Conservation (phyloP, 2,888 invertebrate genomes). For the Priocnemis perturbator region DNA sequence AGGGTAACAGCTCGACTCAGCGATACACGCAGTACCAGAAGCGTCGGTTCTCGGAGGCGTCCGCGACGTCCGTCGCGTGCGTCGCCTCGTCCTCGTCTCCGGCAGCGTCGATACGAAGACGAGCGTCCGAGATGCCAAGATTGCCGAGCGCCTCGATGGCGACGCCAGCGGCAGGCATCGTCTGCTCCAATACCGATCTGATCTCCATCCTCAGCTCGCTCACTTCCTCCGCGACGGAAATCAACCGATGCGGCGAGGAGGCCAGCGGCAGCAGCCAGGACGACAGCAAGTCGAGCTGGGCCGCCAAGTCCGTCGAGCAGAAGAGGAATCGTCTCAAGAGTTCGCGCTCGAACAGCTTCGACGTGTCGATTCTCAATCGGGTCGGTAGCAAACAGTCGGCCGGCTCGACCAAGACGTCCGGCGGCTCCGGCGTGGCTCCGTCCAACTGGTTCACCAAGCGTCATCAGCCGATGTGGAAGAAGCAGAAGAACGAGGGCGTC, state of each 20-base stretch:
- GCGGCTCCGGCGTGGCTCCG: conserved; percentile 71
- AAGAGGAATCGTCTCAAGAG: conserved; percentile 80
- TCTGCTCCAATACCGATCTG: conserved; percentile 89
- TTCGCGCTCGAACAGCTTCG: conserved; percentile 90
- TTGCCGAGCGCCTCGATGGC: conserved; percentile 61
- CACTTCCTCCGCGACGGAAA: conserved; percentile 88
- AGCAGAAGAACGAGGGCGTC: conserved; percentile 71
- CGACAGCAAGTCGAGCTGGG: conserved; percentile 40
- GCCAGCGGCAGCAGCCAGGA: conserved; percentile 29
- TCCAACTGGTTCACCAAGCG: conserved; percentile 87
- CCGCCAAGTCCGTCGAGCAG: conserved; percentile 73
- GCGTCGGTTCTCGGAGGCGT: conserved; percentile 83
- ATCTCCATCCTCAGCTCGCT: conserved; percentile 87
- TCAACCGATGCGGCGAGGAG: conserved; percentile 75
- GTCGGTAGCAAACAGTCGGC: conserved; percentile 63
- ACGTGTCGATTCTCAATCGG: conserved; percentile 83
- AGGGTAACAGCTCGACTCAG: conserved; percentile 79
- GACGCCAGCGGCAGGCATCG: conserved; percentile 78
- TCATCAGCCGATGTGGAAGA: conserved; percentile 85
- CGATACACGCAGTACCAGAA: conserved; percentile 69
- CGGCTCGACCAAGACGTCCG: conserved; percentile 29
- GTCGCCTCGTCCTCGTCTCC: conserved; percentile 13
- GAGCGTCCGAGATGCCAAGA: conserved; percentile 85
- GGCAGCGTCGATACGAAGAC: conserved; percentile 70
- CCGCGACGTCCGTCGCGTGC: conserved; percentile 27